Evolutionary conservation across 2,797 vertebrate species (phyloP).

Genomic region (Scarus forsteni): DNA sequence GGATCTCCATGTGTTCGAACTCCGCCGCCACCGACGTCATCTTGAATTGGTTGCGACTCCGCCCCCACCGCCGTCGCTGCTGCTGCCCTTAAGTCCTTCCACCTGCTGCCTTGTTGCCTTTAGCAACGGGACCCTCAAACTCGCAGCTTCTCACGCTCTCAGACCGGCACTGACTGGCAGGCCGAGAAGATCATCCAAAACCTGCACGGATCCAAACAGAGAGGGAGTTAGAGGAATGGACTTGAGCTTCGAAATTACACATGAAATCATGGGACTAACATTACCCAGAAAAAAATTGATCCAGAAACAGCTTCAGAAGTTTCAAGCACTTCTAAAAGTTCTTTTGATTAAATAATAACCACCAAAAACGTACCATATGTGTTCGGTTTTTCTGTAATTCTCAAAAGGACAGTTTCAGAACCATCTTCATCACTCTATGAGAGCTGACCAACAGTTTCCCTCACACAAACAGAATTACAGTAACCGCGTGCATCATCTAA

Average conservation of each 20-base stretch:
- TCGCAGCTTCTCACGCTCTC: neutral
- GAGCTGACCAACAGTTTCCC: too few species aligned
- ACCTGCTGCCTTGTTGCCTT: constrained; percentile 36
- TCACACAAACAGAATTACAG: too few species aligned
- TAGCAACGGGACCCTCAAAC: constrained; percentile 27
- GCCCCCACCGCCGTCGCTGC: constrained; percentile 33
- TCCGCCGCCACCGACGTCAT: constrained; percentile 96
- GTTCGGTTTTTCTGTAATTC: too few species aligned
- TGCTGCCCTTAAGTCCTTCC: constrained; percentile 32
- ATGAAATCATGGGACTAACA: neutral
- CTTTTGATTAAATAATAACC: too few species aligned
- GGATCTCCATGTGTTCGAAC: constrained; percentile 96
- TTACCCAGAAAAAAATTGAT: neutral
- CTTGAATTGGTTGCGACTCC: constrained; percentile 85
- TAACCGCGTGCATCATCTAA: too few species aligned
- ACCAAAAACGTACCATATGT: too few species aligned
- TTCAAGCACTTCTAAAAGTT: too few species aligned
- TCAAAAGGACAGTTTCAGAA: too few species aligned
- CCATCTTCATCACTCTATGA: too few species aligned
- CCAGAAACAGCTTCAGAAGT: neutral
- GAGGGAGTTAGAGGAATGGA: neutral
- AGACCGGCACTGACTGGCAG: constrained; percentile 39
- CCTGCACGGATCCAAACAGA: constrained; percentile 68
- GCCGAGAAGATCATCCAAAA: constrained; percentile 74
- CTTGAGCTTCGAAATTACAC: neutral